phyloP scores from a whole-genome alignment of 2,113 vertebrate species.

The Pituophis catenifer region DNA sequence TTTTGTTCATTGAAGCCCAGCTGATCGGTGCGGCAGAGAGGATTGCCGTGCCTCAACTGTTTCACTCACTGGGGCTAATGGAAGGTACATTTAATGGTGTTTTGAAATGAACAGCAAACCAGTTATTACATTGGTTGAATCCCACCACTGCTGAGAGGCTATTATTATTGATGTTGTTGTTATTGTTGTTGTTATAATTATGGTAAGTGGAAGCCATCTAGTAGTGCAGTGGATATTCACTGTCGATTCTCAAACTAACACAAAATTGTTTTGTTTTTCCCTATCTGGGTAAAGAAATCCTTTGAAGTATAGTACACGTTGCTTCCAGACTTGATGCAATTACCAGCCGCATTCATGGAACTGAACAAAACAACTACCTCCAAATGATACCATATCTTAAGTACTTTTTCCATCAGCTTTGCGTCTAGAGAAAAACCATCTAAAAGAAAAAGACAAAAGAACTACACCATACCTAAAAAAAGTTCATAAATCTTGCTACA shows the following conservation, averaged over 20 bases:
- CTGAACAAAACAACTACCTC: neutral
- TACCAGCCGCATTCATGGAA: neutral
- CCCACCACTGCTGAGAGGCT: neutral
- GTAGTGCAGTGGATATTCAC: neutral
- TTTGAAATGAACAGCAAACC: too few relatives aligned
- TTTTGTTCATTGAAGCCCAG: too few relatives aligned
- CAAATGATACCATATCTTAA: neutral
- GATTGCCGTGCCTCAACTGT: too few relatives aligned
- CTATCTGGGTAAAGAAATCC: neutral
- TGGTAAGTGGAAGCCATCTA: neutral
- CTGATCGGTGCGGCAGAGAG: too few relatives aligned
- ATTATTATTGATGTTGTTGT: neutral
- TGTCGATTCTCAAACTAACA: neutral
- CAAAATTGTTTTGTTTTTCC: neutral
- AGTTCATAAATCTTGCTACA: neutral
- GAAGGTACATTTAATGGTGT: too few relatives aligned
- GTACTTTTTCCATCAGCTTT: neutral
- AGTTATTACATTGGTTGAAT: too few relatives aligned
- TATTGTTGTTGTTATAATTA: neutral
- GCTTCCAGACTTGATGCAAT: neutral
- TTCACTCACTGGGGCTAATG: too few relatives aligned
- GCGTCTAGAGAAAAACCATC: neutral
- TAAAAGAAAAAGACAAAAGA: neutral
- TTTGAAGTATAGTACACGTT: neutral
- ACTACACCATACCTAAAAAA: neutral